Evolutionary conservation across 2,888 invertebrate genomes (phyloP), one percentile per base, ranked within the genome.

Genomic region (Athrips mouffetella): DNA sequence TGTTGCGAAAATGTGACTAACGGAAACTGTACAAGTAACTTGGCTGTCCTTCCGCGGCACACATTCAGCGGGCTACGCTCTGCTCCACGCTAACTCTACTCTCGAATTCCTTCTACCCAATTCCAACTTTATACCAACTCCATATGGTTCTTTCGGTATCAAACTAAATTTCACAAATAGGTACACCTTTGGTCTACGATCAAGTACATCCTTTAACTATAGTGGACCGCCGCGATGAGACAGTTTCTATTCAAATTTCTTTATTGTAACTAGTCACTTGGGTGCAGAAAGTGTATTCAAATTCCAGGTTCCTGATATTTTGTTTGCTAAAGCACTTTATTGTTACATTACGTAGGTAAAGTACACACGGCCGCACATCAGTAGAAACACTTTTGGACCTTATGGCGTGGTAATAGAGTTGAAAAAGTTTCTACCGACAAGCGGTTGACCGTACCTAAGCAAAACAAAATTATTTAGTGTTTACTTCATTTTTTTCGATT

Each of bases 1-100:
- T 88, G 87, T 88, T 80, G 87, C 75, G 83, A 86, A 87, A 88
- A 87, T 88, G 87, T 86, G 86, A 86, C 87, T 87, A 86, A 75
- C 86, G 86, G 86, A 87, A 85, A 87, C 85, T 80, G 79, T 71
- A 77, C 86, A 84, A 86, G 85, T 84, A 84, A 85, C 81, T 82
- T 73, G 63, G 50, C 76, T 72, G 82, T 82, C 80, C 80, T 80
- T 75, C 65, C 70, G 63, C 65, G 63, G 60, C 66, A 74, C 70
- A 69, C 73, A 70, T 67, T 67, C 70, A 63, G 57, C 45, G 54
- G 54, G 59, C 55, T 50, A 56, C 57, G 56, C n/a, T n/a, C n/a
- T n/a, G n/a, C 53, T 48, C 35, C 25, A 48, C 29, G 37, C 25
- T 25, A 49, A 51, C 44, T 20, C 47, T 45, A 30, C 46, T 50